These are phyloP conservation scores for Sclerodermus sp. DNA, from an alignment of 2,888 invertebrate genomes.

Conservation along the genomic window DNA sequence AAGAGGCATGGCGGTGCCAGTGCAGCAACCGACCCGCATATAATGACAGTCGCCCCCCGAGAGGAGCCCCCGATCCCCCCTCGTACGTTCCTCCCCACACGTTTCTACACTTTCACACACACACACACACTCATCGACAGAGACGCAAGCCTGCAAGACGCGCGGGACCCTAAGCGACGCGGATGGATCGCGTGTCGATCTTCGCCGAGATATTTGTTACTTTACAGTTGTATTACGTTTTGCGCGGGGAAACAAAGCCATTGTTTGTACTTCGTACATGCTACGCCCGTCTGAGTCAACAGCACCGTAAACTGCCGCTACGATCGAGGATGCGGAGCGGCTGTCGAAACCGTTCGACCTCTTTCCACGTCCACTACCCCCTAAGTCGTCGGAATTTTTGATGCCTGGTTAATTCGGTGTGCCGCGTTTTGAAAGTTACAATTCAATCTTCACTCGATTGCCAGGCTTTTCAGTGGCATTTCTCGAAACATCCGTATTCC, in stretches of 20 bases:
- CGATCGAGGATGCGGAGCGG: conserved; percentile 37
- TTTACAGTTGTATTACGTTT: conserved; percentile 54
- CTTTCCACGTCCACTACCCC: conserved; percentile 15
- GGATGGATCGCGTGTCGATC: conserved; percentile 55
- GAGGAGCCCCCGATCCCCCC: conserved; percentile 20
- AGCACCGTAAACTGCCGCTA: conserved; percentile 18
- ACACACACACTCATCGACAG: conserved; percentile 1
- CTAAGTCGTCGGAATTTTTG: too few species aligned
- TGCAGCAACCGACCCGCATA: conserved; percentile 21
- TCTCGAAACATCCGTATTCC: too few species aligned
- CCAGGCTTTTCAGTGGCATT: too few species aligned
- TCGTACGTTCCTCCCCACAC: conserved; percentile 5
- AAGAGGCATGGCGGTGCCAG: conserved; percentile 23
- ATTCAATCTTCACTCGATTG: too few species aligned
- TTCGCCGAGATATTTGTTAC: conserved; percentile 53
- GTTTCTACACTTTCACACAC: conserved; percentile 3
- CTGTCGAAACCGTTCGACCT: conserved; percentile 26
- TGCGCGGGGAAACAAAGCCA: conserved; percentile 52
- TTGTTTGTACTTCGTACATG: conserved; percentile 50
- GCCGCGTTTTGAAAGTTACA: too few species aligned
- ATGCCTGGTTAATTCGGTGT: too few species aligned
- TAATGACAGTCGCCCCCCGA: conserved; percentile 14
- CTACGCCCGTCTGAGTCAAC: conserved; percentile 31
- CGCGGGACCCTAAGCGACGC: conserved; percentile 27
- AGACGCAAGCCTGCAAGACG: conserved; percentile 12